Evolutionary conservation across 2,113 vertebrate species (phyloP), one percentile per base, ranked within the genome.

Genomic region (Dromiciops gliroides): DNA sequence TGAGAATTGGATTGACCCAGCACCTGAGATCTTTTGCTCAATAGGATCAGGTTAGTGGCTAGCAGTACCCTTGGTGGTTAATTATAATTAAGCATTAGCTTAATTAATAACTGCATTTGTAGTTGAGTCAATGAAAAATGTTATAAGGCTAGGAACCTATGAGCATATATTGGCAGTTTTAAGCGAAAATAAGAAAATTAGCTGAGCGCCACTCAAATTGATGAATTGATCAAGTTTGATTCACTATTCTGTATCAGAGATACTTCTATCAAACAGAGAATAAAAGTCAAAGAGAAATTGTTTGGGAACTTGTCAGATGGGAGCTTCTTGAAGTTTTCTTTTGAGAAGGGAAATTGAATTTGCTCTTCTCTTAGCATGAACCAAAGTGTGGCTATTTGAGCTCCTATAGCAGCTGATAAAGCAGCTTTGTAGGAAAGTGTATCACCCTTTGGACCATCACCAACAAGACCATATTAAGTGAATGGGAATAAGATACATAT

Each of bases 161-260:
- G 89, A 89, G 92, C 92, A 91, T 83, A 88, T 25, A 56, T 95
- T 96, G 28, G 24, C 48, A 92, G 48, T 50, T 94, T 92, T 56
- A 96, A 31, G 51, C 44, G n/a, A 44, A 83, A 83, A 83, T 83
- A 83, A 44, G 19, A 83, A 83, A 44, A 44, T 83, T 23, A 83
- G n/a, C n/a, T 44, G 19, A 44, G 6, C 44, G 67, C 7, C 37
- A 83, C 67, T 83, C 37, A 14, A 83, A 83, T 0, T 47, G 22
- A 92, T 51, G 24, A 97, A 67, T 2, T 25, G 49, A 89, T 25
- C 91, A 52, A 90, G 10, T 93, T 56, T 44, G 67, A 83, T n/a
- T 83, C 37, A n/a, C n/a, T 83, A 83, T 83, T 83, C 37, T 75
- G 56, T 90, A 90, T 25, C 50, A 23, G 48, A 95, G n/a, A 52